These are phyloP conservation scores for Nudaria mundana DNA, from an alignment of 2,888 invertebrate genomes.

Conservation along the genomic window DNA sequence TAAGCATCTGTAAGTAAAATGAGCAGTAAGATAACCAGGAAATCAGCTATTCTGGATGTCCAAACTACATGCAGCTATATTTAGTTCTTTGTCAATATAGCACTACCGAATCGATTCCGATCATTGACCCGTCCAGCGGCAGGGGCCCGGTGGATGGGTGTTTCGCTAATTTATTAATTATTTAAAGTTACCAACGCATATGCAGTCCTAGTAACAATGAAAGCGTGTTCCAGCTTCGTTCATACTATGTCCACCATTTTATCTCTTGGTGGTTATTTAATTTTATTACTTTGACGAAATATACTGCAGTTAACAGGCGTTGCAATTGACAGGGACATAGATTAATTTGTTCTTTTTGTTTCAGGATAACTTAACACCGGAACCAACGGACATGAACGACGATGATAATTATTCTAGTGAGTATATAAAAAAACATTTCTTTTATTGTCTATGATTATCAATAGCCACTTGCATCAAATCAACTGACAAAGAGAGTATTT, in stretches of 20 bases:
- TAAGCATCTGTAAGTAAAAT: too few species aligned
- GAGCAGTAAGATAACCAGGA: too few species aligned
- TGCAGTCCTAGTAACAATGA: conserved; percentile 40
- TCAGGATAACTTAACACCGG: conserved; percentile 87
- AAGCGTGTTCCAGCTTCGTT: conserved; percentile 11
- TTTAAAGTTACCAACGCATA: conserved; percentile 55
- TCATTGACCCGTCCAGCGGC: conserved; percentile 66
- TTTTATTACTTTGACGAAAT: too few species aligned
- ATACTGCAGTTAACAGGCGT: too few species aligned
- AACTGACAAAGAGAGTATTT: conserved; percentile 38
- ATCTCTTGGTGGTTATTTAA: not conserved
- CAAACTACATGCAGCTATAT: conserved; percentile 53
- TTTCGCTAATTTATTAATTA: conserved; percentile 79
- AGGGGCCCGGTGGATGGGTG: conserved; percentile 52
- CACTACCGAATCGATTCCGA: conserved; percentile 74
- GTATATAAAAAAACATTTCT: conserved; percentile 37
- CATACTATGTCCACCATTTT: conserved; percentile 11
- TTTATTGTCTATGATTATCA: conserved; percentile 18
- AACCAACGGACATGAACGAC: conserved; percentile 85
- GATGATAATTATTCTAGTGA: conserved; percentile 87
- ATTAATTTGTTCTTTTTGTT: conserved; percentile 60
- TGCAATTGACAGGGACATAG: too few species aligned
- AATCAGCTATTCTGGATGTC: conserved; percentile 37
- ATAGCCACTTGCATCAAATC: conserved; percentile 78
- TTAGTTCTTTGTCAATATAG: conserved; percentile 74